These are phyloP conservation scores for Ctenopoma kingsleyae DNA, from an alignment of 2,797 vertebrate genomes.

Conservation along the genomic window DNA sequence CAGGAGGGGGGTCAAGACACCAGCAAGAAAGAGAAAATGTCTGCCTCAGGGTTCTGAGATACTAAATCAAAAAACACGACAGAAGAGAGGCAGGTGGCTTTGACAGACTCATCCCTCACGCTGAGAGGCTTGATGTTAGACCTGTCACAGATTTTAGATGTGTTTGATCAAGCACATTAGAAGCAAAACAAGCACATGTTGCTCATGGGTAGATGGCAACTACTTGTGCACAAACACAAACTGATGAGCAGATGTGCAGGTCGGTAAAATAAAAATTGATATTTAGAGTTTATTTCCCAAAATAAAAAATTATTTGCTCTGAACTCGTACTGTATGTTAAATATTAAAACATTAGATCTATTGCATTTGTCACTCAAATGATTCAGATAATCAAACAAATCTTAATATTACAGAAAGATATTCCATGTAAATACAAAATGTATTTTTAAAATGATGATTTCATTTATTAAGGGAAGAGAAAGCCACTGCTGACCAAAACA, in stretches of 20 bases:
- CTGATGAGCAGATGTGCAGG: neutral
- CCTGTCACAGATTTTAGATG: slow-evolving; percentile 57
- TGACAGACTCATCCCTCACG: slow-evolving; percentile 62
- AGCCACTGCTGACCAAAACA: no score
- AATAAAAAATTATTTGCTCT: no score
- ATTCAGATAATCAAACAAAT: no score
- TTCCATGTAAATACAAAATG: no score
- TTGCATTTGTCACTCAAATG: no score
- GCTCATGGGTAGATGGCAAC: slow-evolving; percentile 8
- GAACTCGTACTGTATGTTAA: no score
- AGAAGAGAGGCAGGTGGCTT: slow-evolving; percentile 65
- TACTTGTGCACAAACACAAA: slow-evolving; percentile 2
- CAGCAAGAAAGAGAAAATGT: slow-evolving; percentile 59
- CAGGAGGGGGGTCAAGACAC: slow-evolving; percentile 58
- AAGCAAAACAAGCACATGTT: slow-evolving; percentile 41
- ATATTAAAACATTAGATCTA: no score
- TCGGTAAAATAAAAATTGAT: neutral
- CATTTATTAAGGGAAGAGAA: no score
- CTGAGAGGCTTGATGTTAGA: slow-evolving; percentile 51
- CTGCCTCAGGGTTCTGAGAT: slow-evolving; percentile 47
- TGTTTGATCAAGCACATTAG: slow-evolving; percentile 58
- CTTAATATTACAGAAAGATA: no score
- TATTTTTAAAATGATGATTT: no score
- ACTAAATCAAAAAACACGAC: slow-evolving; percentile 58
- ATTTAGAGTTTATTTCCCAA: neutral